phyloP scores from a whole-genome alignment of 2,888 invertebrate species.

The Argynnis bischoffii region DNA sequence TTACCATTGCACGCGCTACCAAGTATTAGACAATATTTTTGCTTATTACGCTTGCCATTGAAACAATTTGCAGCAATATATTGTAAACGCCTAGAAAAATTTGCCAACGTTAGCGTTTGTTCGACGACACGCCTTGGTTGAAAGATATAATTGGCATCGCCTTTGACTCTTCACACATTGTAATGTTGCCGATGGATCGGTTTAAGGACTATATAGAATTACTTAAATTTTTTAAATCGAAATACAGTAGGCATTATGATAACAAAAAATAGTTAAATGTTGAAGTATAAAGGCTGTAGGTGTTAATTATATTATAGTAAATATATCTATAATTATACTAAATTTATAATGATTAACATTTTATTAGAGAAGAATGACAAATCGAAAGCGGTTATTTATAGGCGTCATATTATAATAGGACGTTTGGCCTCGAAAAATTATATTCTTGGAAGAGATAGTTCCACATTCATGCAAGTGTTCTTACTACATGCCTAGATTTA shows the following conservation, averaged over 20 bases:
- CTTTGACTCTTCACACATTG: neutral
- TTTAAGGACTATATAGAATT: no score
- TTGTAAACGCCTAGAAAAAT: constrained; percentile 2
- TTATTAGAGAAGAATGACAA: neutral
- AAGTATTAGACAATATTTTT: constrained; percentile 23
- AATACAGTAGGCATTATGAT: no score
- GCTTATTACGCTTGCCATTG: constrained; percentile 16
- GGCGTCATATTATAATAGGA: constrained; percentile 27
- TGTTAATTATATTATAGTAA: neutral
- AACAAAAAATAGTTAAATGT: no score
- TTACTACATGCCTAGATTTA: constrained; percentile 35
- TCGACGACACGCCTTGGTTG: neutral
- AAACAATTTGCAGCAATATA: constrained; percentile 13
- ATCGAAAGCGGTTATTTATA: constrained; percentile 18
- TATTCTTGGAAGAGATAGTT: constrained; percentile 34
- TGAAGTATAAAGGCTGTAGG: no score
- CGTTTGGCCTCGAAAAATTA: constrained; percentile 31
- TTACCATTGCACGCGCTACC: constrained; percentile 24
- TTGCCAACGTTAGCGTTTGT: neutral
- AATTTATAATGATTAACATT: neutral
- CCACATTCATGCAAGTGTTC: constrained; percentile 30
- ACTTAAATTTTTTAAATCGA: no score
- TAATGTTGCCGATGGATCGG: neutral
- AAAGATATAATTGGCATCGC: neutral
- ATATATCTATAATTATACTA: neutral